A percentile compares a stretch with the other conserved stretches of the same genome.
Conservation (phyloP, 2,888 invertebrate species). For the Spisula subtruncata region DNA sequence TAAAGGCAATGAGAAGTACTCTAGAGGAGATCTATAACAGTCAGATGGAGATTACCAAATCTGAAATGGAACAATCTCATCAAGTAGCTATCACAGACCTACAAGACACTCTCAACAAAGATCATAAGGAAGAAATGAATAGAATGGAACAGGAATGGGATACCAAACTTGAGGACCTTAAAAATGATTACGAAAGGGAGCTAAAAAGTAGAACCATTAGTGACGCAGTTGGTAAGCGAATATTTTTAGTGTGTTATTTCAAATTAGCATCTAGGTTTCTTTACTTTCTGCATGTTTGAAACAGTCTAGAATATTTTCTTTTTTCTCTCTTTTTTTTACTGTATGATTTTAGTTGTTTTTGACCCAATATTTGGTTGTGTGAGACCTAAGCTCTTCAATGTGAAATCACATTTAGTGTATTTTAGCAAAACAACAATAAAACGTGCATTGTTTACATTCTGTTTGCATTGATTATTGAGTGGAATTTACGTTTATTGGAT, state of each 20-base stretch:
- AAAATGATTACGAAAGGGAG: conserved; percentile 73
- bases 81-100: conserved; percentile 70
- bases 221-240: conserved; percentile 66
- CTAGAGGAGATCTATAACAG: conserved; percentile 82
- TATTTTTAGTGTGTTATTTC: background rate
- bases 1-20: conserved; percentile 80
- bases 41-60: conserved; percentile 75
- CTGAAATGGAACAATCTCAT: conserved; percentile 75
- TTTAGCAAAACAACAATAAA: conserved; percentile 3
- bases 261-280: background rate
- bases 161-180: conserved; percentile 67
- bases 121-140: conserved; percentile 79
- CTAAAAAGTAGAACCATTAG: conserved; percentile 61
- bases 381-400: conserved; percentile 46
- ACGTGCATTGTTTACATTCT: conserved; percentile 12
- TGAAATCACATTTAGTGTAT: conserved; percentile 31
- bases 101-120: conserved; percentile 73
- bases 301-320: background rate
- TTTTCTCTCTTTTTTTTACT: background rate
- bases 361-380: background rate
- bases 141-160: conserved; percentile 72
- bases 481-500: background rate
- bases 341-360: background rate
- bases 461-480: background rate
- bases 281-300: conserved; percentile 2